Conservation (phyloP, 2,888 invertebrate genomes). For the Macaria liturata region DNA sequence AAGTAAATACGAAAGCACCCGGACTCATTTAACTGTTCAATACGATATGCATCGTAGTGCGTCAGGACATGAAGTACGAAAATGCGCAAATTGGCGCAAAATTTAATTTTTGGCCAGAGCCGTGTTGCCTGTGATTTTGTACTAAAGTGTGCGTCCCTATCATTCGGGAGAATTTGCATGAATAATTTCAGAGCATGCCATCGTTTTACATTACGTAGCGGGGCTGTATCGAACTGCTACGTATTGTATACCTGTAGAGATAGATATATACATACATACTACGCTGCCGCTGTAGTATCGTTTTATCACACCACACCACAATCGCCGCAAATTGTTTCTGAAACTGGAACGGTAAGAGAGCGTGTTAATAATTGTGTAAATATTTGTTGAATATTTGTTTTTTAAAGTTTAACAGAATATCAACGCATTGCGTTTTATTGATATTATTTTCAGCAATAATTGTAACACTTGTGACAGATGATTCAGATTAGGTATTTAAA, state of each 20-base stretch:
- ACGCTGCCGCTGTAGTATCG: background rate
- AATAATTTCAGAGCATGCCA: conserved; percentile 50
- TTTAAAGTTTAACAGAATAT: no score
- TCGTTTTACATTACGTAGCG: conserved; percentile 34
- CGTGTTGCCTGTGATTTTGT: conserved; percentile 38
- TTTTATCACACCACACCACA: conserved; percentile 19
- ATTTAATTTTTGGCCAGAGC: conserved; percentile 42
- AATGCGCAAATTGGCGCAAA: conserved; percentile 28
- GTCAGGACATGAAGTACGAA: background rate
- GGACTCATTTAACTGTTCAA: no score
- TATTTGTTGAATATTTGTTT: no score
- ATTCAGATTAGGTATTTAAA: no score
- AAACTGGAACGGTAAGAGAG: conserved; percentile 34
- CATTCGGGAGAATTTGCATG: conserved; percentile 54
- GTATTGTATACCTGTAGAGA: conserved; percentile 1
- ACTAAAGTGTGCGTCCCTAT: conserved; percentile 48
- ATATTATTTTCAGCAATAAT: no score
- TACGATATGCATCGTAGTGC: background rate
- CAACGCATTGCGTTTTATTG: no score
- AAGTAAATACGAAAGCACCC: no score
- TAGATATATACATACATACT: no score
- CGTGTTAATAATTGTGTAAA: background rate
- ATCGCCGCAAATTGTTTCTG: conserved; percentile 48
- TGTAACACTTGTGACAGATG: no score
- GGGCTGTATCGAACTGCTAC: background rate